Evolutionary conservation across 2,113 vertebrate species (phyloP).

Genomic region (Grus americana): DNA sequence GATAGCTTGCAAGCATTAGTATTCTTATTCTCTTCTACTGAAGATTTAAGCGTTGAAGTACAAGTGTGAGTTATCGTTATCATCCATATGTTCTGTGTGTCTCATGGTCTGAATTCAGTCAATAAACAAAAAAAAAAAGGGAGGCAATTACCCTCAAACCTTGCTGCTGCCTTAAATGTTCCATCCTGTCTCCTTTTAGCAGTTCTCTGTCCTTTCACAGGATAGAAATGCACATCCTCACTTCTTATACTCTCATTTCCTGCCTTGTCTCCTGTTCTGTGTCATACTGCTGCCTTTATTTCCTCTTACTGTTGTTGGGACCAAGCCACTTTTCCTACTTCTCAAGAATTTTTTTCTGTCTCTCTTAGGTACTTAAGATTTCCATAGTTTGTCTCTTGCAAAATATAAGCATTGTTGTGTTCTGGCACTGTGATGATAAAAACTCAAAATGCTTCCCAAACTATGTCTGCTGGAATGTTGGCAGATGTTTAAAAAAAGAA

Average conservation of each 20-base stretch:
- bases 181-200: neutral
- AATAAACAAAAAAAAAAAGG: neutral
- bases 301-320: constrained; percentile 45
- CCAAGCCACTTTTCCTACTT: constrained; percentile 6
- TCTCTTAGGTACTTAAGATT: neutral
- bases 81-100: neutral
- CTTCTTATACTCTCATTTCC: neutral
- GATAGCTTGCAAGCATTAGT: neutral
- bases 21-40: neutral
- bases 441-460: neutral
- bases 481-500: neutral
- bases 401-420: neutral
- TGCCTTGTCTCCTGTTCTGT: constrained; percentile 1
- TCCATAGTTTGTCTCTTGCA: neutral
- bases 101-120: neutral
- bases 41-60: neutral
- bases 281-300: neutral
- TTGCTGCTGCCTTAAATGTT: neutral
- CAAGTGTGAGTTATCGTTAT: neutral
- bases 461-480: neutral
- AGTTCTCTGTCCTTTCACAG: neutral
- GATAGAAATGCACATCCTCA: neutral
- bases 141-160: neutral
- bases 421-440: neutral
- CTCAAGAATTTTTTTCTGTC: neutral